A percentile compares a stretch with the other conserved stretches of the same genome.
Conservation (phyloP, 2,113 vertebrate genomes). For the Hiodon tergisus region DNA sequence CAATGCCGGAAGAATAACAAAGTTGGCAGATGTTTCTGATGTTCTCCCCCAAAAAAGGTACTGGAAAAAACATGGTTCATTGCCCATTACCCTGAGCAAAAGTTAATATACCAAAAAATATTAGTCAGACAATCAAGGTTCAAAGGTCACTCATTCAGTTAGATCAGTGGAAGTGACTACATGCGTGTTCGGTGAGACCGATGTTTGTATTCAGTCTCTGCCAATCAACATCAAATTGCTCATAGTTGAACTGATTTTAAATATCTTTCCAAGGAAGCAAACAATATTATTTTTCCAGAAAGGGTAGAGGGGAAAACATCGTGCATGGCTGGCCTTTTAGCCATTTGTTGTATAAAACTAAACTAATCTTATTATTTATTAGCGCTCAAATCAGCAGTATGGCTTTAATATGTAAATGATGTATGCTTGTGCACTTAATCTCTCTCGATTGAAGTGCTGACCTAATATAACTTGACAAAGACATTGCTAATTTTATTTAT, state of each 20-base stretch:
- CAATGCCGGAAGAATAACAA: no score
- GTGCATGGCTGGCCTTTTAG: background rate
- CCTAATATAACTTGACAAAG: conserved; percentile 28
- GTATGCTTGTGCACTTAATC: background rate
- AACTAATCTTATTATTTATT: background rate
- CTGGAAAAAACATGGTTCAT: no score
- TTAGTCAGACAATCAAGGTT: background rate
- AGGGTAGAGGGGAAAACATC: background rate
- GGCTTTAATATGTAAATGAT: background rate
- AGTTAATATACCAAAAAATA: no score
- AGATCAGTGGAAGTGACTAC: background rate
- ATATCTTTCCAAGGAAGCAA: background rate
- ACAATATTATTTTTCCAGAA: background rate
- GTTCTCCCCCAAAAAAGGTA: no score
- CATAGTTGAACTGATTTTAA: background rate
- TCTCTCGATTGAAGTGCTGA: conserved; percentile 10
- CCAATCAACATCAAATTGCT: background rate
- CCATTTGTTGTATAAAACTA: background rate
- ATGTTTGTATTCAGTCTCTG: background rate
- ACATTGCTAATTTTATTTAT: conserved; percentile 36
- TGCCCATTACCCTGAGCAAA: no score
- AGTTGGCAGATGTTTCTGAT: no score
- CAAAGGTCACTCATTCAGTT: background rate
- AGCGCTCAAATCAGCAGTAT: background rate
- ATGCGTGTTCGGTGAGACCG: background rate